phyloP scores from a whole-genome alignment of 2,113 vertebrate genomes.

The Sialia sialis region DNA sequence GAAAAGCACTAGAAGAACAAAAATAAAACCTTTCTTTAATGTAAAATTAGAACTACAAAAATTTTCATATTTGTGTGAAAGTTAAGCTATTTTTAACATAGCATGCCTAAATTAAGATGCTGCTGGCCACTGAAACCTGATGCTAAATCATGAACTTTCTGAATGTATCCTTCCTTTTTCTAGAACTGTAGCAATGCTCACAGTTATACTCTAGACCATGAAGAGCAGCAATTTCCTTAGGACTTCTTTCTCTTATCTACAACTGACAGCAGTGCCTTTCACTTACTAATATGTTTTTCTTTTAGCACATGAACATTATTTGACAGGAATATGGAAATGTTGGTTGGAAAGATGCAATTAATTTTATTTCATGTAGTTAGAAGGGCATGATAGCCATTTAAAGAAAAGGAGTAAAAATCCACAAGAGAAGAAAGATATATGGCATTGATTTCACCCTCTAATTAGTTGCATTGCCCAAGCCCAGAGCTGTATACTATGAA shows the following conservation, averaged over 20 bases:
- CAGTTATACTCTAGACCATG: background rate
- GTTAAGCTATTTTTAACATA: background rate
- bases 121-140: background rate
- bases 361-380: background rate
- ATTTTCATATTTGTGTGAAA: background rate
- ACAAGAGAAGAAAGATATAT: slow-evolving; percentile 15
- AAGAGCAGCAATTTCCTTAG: background rate
- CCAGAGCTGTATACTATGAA: background rate
- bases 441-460: slow-evolving; percentile 39
- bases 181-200: background rate
- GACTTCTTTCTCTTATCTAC: background rate
- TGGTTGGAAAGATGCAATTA: background rate
- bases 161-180: background rate
- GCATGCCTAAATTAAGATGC: background rate
- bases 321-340: background rate
- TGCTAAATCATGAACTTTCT: background rate
- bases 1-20: background rate
- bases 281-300: background rate
- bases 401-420: slow-evolving; percentile 10
- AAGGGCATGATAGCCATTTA: background rate
- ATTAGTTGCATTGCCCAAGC: background rate
- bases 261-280: background rate
- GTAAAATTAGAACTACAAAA: background rate
- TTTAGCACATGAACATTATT: background rate
- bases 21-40: background rate